Evolutionary conservation across 2,113 vertebrate genomes (phyloP).

Genomic region (Semnornis frantzii): DNA sequence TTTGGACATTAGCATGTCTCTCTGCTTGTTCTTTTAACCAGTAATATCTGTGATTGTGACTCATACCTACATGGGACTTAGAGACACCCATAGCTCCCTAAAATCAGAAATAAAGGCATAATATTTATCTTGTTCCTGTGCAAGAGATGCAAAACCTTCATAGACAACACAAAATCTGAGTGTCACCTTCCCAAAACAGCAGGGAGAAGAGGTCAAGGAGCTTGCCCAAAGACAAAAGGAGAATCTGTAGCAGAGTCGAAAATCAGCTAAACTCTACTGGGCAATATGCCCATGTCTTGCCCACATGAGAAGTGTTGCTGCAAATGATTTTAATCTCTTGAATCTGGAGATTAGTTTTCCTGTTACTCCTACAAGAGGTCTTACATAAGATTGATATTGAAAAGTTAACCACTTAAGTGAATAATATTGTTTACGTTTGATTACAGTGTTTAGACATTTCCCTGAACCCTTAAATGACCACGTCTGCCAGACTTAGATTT

Average conservation of each 20-base stretch:
- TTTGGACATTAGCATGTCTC: neutral
- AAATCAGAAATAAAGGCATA: neutral
- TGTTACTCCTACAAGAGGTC: neutral
- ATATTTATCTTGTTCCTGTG: neutral
- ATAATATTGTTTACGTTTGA: neutral
- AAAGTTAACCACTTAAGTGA: neutral
- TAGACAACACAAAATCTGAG: neutral
- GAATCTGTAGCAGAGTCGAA: neutral
- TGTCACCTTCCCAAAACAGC: neutral
- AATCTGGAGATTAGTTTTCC: neutral
- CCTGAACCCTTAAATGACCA: neutral
- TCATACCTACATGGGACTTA: neutral
- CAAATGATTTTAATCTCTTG: neutral
- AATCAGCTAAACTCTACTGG: neutral
- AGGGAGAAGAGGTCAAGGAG: neutral
- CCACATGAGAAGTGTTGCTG: neutral
- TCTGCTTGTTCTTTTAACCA: neutral
- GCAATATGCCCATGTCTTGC: neutral
- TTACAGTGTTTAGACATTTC: neutral
- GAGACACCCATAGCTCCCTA: neutral
- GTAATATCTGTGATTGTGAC: neutral
- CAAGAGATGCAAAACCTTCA: neutral
- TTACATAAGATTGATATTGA: neutral
- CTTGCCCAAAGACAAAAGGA: neutral
- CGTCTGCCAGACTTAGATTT: neutral